These are phyloP conservation scores for Oenanthe oenanthe DNA, from an alignment of 2,113 vertebrate species.

Conservation along the genomic window DNA sequence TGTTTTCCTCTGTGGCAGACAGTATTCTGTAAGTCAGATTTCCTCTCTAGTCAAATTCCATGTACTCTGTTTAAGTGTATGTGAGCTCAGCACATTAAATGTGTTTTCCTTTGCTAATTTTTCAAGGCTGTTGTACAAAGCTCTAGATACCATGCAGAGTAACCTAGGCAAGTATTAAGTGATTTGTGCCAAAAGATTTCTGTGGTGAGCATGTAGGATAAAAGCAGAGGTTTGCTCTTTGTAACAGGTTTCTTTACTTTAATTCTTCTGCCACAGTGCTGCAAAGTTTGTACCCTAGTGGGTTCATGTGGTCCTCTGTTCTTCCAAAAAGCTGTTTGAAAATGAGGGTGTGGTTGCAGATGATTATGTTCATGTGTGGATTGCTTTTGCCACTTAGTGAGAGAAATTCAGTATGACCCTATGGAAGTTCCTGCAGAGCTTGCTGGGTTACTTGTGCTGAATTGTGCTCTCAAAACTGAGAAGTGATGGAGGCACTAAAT, in stretches of 20 bases:
- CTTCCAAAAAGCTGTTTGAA: background rate
- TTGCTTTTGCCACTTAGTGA: background rate
- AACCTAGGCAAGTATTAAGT: background rate
- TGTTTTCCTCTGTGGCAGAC: background rate
- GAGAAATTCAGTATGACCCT: background rate
- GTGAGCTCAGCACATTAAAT: background rate
- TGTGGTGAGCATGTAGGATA: background rate
- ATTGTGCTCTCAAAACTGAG: fast-evolving
- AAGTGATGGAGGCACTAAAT: background rate
- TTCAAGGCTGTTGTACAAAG: background rate
- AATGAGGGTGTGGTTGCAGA: background rate
- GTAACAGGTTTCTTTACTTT: background rate
- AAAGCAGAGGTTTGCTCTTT: background rate
- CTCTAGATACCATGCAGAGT: background rate
- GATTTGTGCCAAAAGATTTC: background rate
- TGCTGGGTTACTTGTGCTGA: background rate
- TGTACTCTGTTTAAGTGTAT: background rate
- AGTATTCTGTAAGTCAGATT: background rate
- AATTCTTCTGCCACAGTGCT: background rate
- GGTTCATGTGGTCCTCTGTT: fast-evolving
- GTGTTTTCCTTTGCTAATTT: background rate
- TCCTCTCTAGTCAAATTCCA: background rate
- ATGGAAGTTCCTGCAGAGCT: background rate
- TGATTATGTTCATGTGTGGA: background rate
- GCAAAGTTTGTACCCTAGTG: background rate